Percentiles rank a stretch among this genome's conserved stretches.
phyloP scores from a whole-genome alignment of 1,140 invertebrate species.

The Teleopsis dalmanni region DNA sequence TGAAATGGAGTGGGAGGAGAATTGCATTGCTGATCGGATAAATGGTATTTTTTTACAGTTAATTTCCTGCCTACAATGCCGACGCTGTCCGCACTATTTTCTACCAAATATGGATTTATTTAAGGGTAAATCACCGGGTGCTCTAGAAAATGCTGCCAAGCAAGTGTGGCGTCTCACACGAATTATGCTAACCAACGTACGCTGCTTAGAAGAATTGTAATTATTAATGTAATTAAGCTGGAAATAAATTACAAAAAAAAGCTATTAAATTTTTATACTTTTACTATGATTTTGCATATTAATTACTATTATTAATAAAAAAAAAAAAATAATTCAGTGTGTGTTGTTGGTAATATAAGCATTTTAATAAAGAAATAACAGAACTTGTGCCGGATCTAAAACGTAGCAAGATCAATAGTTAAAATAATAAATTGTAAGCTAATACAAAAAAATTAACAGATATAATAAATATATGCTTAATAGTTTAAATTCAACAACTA shows the following conservation, averaged over 20 bases:
- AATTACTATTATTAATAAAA: too few relatives aligned
- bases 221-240: too few relatives aligned
- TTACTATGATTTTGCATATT: too few relatives aligned
- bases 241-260: not conserved
- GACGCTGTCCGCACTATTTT: slow-evolving; percentile 88
- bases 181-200: slow-evolving; percentile 80
- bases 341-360: not conserved
- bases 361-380: not conserved
- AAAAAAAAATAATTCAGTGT: not conserved
- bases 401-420: too few relatives aligned
- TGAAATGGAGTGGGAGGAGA: slow-evolving; percentile 89
- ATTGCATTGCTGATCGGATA: slow-evolving; percentile 79
- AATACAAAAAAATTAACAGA: too few relatives aligned
- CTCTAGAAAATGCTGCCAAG: slow-evolving; percentile 83
- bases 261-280: too few relatives aligned
- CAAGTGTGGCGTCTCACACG: slow-evolving; percentile 84
- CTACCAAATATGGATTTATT: slow-evolving; percentile 81
- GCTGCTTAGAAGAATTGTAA: slow-evolving; percentile 81
- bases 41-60: slow-evolving; percentile 93
- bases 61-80: slow-evolving; percentile 89
- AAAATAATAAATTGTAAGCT: too few relatives aligned
- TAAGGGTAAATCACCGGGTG: slow-evolving; percentile 77
- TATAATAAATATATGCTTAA: too few relatives aligned
- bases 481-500: too few relatives aligned
- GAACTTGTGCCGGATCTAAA: not conserved